Conservation (phyloP, 2,888 invertebrate genomes). For the Punctoribates punctum region DNA sequence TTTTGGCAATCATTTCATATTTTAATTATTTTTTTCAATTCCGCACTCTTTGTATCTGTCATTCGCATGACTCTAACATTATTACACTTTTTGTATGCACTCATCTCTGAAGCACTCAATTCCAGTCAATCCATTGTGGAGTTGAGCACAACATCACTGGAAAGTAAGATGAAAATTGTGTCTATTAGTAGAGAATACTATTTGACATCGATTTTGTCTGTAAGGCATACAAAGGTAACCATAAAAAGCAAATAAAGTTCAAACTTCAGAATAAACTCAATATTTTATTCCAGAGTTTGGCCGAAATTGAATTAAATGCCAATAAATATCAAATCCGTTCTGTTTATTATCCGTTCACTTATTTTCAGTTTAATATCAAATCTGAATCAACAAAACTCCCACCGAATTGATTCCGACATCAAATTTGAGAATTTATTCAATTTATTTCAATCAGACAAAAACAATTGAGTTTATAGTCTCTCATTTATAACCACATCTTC, state of each 20-base stretch:
- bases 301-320: conserved; percentile 1
- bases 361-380: too few species aligned
- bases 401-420: neutral
- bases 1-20: neutral
- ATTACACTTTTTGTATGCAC: neutral
- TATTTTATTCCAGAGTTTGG: neutral
- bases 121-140: neutral
- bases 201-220: conserved; percentile 28
- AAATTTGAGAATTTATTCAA: neutral
- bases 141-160: neutral
- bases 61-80: neutral
- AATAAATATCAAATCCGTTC: conserved; percentile 9
- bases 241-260: conserved; percentile 33
- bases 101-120: neutral
- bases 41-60: neutral
- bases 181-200: neutral
- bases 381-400: too few species aligned
- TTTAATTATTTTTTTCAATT: conserved; percentile 13
- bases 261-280: conserved; percentile 23
- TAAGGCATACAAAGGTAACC: conserved; percentile 30
- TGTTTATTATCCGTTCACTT: too few species aligned
- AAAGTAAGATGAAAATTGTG: neutral
- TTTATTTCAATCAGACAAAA: neutral
- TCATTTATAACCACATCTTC: too few species aligned
- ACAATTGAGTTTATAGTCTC: too few species aligned